A percentile compares a stretch with the other conserved stretches of the same genome.
Conservation (phyloP, 37 sponge, comb jelly and placozoan species). For the Amphimedon queenslandica region DNA sequence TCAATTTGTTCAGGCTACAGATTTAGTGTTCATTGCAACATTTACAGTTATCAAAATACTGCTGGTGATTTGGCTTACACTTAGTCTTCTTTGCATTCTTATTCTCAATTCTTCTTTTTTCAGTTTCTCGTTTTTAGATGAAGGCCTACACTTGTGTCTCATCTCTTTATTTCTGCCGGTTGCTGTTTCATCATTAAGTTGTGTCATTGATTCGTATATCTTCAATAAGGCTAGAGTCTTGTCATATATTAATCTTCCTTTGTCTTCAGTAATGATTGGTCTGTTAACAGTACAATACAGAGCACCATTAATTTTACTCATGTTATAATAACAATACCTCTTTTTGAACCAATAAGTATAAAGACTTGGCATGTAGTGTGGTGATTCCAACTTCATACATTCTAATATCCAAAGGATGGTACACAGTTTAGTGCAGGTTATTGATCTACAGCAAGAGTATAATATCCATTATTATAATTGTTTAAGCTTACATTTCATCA, state of each 20-base stretch:
- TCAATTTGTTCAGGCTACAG: constrained; percentile 48
- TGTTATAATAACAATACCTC: no score
- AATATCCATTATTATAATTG: no score
- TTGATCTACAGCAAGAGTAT: no score
- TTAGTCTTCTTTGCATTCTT: constrained; percentile 14
- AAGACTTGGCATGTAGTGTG: constrained; percentile 18
- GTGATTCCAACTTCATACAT: constrained; percentile 29
- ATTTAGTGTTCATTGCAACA: no score
- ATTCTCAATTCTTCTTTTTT: constrained; percentile 7
- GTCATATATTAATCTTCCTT: neutral
- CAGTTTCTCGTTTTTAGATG: neutral
- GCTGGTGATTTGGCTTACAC: neutral
- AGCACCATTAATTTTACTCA: no score
- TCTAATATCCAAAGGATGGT: constrained; percentile 58
- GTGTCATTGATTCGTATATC: no score
- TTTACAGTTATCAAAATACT: neutral
- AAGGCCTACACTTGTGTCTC: neutral
- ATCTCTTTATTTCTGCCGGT: no score
- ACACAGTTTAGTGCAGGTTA: constrained; percentile 54
- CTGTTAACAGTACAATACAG: no score
- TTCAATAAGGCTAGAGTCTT: neutral
- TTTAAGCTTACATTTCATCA: no score
- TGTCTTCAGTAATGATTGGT: neutral
- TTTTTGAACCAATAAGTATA: constrained; percentile 3
- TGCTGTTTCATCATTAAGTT: no score